Conservation (phyloP, 1,140 invertebrate genomes). For the Nomia melanderi region DNA sequence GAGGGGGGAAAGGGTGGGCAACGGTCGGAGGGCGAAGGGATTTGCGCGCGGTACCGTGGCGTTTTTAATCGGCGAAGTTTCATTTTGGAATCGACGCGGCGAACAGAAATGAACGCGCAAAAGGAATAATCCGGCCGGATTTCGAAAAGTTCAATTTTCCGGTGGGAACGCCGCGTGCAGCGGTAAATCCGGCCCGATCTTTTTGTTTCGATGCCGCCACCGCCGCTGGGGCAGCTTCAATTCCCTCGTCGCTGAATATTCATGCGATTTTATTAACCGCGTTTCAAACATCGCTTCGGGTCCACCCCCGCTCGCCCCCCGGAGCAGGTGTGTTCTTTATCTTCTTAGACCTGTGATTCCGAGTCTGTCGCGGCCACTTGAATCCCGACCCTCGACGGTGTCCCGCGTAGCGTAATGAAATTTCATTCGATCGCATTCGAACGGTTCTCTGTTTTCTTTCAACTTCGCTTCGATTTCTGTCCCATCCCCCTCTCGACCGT, state of each 20-base stretch:
- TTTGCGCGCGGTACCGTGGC: constrained; percentile 12
- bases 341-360: constrained; percentile 55
- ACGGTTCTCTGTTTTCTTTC: too few species aligned
- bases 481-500: too few species aligned
- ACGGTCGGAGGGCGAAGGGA: constrained; percentile 25
- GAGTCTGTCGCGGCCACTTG: constrained; percentile 28
- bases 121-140: constrained; percentile 47
- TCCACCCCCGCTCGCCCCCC: neutral
- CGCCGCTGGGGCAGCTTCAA: constrained; percentile 62
- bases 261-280: constrained; percentile 67
- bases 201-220: constrained; percentile 63
- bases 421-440: constrained; percentile 12
- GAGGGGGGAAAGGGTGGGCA: too few species aligned
- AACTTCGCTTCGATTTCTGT: too few species aligned
- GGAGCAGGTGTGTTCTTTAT: constrained; percentile 51
- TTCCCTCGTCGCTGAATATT: constrained; percentile 60
- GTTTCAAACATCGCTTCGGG: constrained; percentile 63
- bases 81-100: constrained; percentile 50
- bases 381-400: too few species aligned
- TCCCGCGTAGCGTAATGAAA: constrained; percentile 32
- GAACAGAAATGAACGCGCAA: constrained; percentile 13
- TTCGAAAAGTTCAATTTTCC: constrained; percentile 65
- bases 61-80: constrained; percentile 54
- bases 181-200: constrained; percentile 58
- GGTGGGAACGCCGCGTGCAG: constrained; percentile 36